A percentile compares a stretch with the other conserved stretches of the same genome.
Evolutionary conservation across 2,113 vertebrate species (phyloP).

Genomic region (Oncorhynchus clarkii): DNA sequence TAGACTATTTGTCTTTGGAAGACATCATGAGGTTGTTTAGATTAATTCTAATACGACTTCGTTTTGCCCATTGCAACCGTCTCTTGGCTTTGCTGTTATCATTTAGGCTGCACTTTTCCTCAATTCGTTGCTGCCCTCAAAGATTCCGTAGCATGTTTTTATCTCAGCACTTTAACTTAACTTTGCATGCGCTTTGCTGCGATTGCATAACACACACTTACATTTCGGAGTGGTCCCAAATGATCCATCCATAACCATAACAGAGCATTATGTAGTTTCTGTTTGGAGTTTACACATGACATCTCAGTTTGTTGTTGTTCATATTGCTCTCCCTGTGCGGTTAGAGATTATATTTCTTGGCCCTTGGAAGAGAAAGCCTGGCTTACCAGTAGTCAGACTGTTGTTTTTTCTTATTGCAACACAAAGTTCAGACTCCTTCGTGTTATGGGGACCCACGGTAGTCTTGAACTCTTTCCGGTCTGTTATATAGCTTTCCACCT

Average conservation of each 20-base stretch:
- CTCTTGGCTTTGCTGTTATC: conserved; percentile 49
- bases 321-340: conserved; percentile 3
- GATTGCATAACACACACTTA: neutral
- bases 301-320: conserved; percentile 20
- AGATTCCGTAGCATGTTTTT: neutral
- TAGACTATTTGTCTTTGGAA: conserved; percentile 23
- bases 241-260: neutral
- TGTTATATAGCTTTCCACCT: neutral
- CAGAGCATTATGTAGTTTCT: neutral
- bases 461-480: neutral
- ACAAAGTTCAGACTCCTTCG: neutral
- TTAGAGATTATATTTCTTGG: conserved; percentile 16
- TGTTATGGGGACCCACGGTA: neutral
- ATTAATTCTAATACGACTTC: conserved; percentile 22
- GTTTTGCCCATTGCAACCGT: conserved; percentile 43
- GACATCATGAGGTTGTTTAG: neutral
- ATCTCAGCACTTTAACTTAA: neutral
- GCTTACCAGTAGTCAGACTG: conserved; percentile 1
- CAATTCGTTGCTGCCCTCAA: conserved; percentile 7
- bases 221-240: neutral
- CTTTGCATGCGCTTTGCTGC: neutral
- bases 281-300: neutral
- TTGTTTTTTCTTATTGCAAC: neutral
- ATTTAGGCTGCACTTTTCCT: conserved; percentile 13
- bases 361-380: neutral